Evolutionary conservation across 2,888 invertebrate genomes (phyloP).

Genomic region (Myathropa florea): DNA sequence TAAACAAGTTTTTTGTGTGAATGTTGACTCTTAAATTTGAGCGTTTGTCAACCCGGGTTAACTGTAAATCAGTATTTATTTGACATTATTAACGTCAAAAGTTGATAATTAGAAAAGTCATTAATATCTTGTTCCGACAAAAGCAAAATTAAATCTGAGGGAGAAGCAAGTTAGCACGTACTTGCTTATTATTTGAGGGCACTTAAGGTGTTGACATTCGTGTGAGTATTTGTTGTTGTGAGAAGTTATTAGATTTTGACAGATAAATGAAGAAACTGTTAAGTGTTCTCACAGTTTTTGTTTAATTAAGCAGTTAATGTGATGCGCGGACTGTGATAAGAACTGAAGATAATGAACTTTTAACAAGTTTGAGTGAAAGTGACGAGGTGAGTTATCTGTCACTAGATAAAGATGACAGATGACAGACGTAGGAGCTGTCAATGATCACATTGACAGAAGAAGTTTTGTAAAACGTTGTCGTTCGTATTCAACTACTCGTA

Average conservation of each 20-base stretch:
- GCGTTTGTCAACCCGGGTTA: neutral
- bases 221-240: neutral
- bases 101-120: neutral
- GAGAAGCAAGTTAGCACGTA: neutral
- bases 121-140: neutral
- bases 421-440: neutral
- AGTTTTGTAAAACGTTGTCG: too few species aligned
- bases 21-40: neutral
- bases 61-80: constrained; percentile 12
- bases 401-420: too few species aligned
- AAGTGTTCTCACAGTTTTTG: neutral
- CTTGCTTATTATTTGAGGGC: constrained; percentile 18
- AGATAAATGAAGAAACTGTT: neutral
- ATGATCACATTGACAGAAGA: too few species aligned
- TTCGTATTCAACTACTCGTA: too few species aligned
- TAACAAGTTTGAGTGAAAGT: neutral
- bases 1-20: neutral
- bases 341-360: neutral
- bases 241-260: neutral
- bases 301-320: neutral
- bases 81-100: constrained; percentile 16
- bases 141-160: neutral
- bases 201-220: neutral
- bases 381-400: neutral
- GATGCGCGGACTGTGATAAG: neutral